Evolutionary conservation across 2,888 invertebrate genomes (phyloP).

Genomic region (Lordiphosa fenestrarum): DNA sequence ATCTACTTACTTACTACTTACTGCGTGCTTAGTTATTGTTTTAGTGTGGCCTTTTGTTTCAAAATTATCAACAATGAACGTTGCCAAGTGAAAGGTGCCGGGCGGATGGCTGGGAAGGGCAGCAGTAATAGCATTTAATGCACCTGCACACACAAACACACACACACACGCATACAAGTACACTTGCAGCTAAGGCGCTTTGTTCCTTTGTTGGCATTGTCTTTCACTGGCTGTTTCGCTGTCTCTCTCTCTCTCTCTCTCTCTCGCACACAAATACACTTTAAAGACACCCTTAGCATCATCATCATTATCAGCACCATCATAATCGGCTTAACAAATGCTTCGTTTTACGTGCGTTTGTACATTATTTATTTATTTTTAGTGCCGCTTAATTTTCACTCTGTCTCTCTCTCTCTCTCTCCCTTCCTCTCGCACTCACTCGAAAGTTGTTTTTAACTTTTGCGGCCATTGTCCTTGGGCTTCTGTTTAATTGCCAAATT

Average conservation of each 20-base stretch:
- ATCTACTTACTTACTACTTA: constrained; percentile 72
- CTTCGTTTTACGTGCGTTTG: constrained; percentile 40
- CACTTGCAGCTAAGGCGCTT: constrained; percentile 46
- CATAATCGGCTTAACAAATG: constrained; percentile 65
- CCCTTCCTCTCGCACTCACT: constrained; percentile 9
- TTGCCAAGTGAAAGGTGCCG: constrained; percentile 27
- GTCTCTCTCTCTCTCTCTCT: constrained; percentile 6
- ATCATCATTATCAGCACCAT: constrained; percentile 26
- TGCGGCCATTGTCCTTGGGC: constrained; percentile 8
- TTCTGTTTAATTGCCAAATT: constrained; percentile 37
- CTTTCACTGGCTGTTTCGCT: constrained; percentile 30
- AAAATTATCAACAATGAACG: constrained; percentile 69
- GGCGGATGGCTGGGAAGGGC: constrained; percentile 2
- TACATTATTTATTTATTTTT: constrained; percentile 60
- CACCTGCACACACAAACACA: constrained; percentile 49
- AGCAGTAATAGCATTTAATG: constrained; percentile 70
- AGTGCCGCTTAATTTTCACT: constrained; percentile 43
- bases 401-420: constrained; percentile 10
- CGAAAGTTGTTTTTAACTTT: constrained; percentile 20
- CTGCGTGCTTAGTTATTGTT: constrained; percentile 72
- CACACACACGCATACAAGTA: constrained; percentile 17
- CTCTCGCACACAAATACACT: constrained; percentile 19
- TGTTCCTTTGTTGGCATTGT: constrained; percentile 52
- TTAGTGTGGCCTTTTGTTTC: constrained; percentile 71
- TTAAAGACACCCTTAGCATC: constrained; percentile 18